These are phyloP conservation scores for Pygocentrus nattereri DNA, from an alignment of 2,797 vertebrate genomes.

Conservation along the genomic window DNA sequence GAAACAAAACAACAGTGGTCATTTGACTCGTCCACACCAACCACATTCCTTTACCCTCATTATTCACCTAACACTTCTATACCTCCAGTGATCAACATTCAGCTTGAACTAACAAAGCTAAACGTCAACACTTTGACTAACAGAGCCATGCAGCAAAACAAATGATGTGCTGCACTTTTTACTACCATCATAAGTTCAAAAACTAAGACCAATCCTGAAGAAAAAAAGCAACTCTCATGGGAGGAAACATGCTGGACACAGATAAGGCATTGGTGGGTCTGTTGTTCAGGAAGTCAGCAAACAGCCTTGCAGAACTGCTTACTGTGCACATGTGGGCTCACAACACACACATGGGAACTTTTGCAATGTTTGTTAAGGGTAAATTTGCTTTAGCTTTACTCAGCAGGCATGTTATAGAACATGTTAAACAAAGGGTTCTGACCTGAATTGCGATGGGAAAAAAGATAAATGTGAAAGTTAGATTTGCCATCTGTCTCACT, in stretches of 20 bases:
- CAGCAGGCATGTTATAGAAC: background rate
- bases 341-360: slow-evolving; percentile 36
- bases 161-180: background rate
- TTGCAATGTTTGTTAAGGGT: slow-evolving; percentile 6
- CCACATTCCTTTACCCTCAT: background rate
- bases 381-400: slow-evolving; percentile 15
- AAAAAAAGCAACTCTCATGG: slow-evolving; percentile 42
- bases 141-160: background rate
- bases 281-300: slow-evolving; percentile 48
- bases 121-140: background rate
- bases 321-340: slow-evolving; percentile 38
- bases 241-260: slow-evolving; percentile 53
- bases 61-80: background rate
- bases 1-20: background rate
- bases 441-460: slow-evolving; percentile 63
- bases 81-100: background rate
- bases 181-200: slow-evolving; percentile 38
- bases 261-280: slow-evolving; percentile 47
- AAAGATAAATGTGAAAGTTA: background rate
- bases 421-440: slow-evolving; percentile 16
- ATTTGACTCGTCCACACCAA: background rate
- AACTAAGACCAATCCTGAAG: slow-evolving; percentile 42
- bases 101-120: background rate
- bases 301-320: slow-evolving; percentile 54
- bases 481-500: background rate